phyloP scores from a whole-genome alignment of 2,888 invertebrate species.

The Agriopis aurantiaria region DNA sequence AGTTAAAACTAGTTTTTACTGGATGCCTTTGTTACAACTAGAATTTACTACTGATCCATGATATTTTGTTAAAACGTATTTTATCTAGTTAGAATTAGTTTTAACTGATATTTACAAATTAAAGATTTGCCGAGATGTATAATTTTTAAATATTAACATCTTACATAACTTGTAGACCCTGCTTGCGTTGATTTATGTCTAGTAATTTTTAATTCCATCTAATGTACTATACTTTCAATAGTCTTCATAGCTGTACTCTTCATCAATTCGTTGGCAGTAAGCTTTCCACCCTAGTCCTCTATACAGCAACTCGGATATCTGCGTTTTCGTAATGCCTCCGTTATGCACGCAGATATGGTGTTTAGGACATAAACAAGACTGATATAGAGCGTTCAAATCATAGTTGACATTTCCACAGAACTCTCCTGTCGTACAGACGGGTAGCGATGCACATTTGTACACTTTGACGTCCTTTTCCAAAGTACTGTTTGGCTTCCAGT shows the following conservation, averaged over 20 bases:
- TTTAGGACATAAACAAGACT: conserved; percentile 87
- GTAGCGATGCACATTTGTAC: conserved; percentile 83
- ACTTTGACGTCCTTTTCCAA: conserved; percentile 50
- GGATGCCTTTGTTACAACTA: too few species aligned
- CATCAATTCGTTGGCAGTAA: conserved; percentile 76
- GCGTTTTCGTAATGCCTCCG: conserved; percentile 72
- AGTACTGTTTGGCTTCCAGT: conserved; percentile 76
- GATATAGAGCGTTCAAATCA: conserved; percentile 87
- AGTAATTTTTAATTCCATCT: conserved; percentile 1
- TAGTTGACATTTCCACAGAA: conserved; percentile 88
- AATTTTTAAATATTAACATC: too few species aligned
- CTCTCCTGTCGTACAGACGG: conserved; percentile 82
- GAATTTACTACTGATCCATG: too few species aligned
- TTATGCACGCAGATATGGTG: conserved; percentile 86
- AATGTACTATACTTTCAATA: conserved; percentile 48
- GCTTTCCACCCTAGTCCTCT: conserved; percentile 86
- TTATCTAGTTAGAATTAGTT: too few species aligned
- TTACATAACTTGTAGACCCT: too few species aligned
- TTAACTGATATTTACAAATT: too few species aligned
- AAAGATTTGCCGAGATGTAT: too few species aligned
- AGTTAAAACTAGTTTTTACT: too few species aligned
- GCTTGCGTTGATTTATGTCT: too few species aligned
- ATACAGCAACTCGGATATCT: conserved; percentile 86
- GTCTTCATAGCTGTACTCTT: conserved; percentile 68
- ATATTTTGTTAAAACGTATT: too few species aligned